Base-by-base conservation (phyloP, 2,113 vertebrate species). In the Indri indri region DNA sequence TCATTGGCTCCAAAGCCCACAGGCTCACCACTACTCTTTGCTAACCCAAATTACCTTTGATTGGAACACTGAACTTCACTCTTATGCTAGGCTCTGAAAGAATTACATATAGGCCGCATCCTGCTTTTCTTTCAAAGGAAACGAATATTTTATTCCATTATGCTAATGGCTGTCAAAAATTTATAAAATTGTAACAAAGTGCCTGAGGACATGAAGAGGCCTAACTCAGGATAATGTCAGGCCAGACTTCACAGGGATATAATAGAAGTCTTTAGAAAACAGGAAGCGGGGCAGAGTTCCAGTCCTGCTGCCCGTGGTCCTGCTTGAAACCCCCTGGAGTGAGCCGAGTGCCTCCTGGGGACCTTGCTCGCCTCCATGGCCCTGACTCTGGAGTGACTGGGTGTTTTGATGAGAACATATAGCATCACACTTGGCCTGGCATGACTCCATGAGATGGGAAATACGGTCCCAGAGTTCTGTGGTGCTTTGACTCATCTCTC, bases 81-180 rank as follows among this genome's bases (percentile, higher is more conserved):
- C 47, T 57, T 77, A 82, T 66, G 47, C 5, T 11, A 17, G 65
- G 10, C 45, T 66, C 66, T 76, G 40, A 27, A 25, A 59, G 45
- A 61, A 74, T 50, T 40, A 11, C 16, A 37, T 8, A 22, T 32
- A 11, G 37, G 59, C n/a, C 25, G 40, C n/a, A 50, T 47, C 63
- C 45, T 70, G 17, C 47, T n/a, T 79, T 73, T 30, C 82, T 88
- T 52, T 63, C 70, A 74, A 14, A 88, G 68, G 30, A 87, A 84
- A 71, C 32, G 8, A 47, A 42, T 50, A 59, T 40, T 93, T 45
- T 80, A 52, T 90, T 34, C 37, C 50, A 1, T 25, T 80, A 13
- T 18, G 5, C 22, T 73, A 61, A 50, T 70, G 40, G 11, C 40
- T 59, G 0, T 77, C 8, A 14, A 50, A 50, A 70, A 59, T 47